These are phyloP conservation scores for Athetis lepigone DNA, from an alignment of 2,888 invertebrate species.

Conservation along the genomic window DNA sequence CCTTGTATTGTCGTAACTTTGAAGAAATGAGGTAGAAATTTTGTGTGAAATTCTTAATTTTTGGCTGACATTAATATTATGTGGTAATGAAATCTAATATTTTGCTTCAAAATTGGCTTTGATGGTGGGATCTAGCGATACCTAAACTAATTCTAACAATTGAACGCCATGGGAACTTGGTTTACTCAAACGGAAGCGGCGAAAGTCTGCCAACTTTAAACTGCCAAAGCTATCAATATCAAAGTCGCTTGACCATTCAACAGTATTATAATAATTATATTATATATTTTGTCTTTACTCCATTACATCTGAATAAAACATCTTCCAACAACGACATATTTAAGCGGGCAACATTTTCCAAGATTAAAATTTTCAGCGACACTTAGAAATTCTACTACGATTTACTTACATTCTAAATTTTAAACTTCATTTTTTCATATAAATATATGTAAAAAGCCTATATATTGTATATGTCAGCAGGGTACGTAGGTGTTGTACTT, in stretches of 20 bases:
- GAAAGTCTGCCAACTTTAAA: conserved; percentile 20
- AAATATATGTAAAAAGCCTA: conserved; percentile 87
- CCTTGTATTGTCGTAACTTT: conserved; percentile 61
- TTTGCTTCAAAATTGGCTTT: conserved; percentile 69
- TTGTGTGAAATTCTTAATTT: conserved; percentile 60
- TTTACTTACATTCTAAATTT: conserved; percentile 77
- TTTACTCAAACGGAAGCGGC: conserved; percentile 60
- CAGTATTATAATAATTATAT: not conserved
- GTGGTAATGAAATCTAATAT: conserved; percentile 62
- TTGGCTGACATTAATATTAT: conserved; percentile 60
- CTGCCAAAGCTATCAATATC: conserved; percentile 19
- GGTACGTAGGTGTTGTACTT: conserved; percentile 83
- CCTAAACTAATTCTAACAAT: conserved; percentile 80
- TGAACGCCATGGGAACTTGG: conserved; percentile 60
- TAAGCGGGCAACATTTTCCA: conserved; percentile 71
- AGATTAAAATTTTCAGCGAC: conserved; percentile 65
- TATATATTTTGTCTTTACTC: conserved; percentile 42
- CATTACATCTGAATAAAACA: conserved; percentile 60
- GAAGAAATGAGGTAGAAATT: conserved; percentile 76
- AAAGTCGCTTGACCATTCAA: conserved; percentile 16
- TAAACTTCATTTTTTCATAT: conserved; percentile 74
- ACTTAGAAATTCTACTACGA: conserved; percentile 76
- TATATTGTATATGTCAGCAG: conserved; percentile 77
- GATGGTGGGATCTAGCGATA: conserved; percentile 86
- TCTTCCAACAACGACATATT: conserved; percentile 55